Conservation (phyloP, 2,888 invertebrate genomes). For the Polylopha cassiicola region DNA sequence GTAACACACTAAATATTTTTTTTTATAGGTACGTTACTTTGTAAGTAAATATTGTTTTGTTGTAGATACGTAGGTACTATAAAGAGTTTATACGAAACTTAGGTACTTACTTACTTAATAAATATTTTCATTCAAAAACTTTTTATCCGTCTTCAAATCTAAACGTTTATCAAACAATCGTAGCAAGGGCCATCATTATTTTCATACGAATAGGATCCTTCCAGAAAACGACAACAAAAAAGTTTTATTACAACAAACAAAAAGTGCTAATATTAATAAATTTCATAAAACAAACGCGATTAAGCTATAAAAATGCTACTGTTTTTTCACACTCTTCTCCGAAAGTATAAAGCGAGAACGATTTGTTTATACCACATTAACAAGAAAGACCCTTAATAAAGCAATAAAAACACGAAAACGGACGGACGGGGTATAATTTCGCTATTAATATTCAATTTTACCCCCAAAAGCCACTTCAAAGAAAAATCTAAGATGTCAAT, state of each 20-base stretch:
- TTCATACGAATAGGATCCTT: too few species aligned
- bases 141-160: too few species aligned
- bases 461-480: constrained; percentile 68
- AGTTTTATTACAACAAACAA: constrained; percentile 37
- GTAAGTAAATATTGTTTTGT: too few species aligned
- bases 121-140: too few species aligned
- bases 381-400: constrained; percentile 72
- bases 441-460: constrained; percentile 77
- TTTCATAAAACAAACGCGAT: constrained; percentile 59
- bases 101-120: too few species aligned
- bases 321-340: constrained; percentile 72
- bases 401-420: constrained; percentile 66
- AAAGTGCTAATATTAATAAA: constrained; percentile 46
- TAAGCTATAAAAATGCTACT: constrained; percentile 72
- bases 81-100: too few species aligned
- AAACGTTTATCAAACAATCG: too few species aligned
- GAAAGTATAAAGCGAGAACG: constrained; percentile 63
- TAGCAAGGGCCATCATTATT: too few species aligned
- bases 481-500: constrained; percentile 71
- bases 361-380: constrained; percentile 73
- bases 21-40: too few species aligned
- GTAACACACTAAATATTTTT: too few species aligned
- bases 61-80: too few species aligned
- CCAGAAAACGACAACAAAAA: too few species aligned
- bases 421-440: constrained; percentile 63